phyloP scores from a whole-genome alignment of 2,888 invertebrate species.

The Camponotus fellah region DNA sequence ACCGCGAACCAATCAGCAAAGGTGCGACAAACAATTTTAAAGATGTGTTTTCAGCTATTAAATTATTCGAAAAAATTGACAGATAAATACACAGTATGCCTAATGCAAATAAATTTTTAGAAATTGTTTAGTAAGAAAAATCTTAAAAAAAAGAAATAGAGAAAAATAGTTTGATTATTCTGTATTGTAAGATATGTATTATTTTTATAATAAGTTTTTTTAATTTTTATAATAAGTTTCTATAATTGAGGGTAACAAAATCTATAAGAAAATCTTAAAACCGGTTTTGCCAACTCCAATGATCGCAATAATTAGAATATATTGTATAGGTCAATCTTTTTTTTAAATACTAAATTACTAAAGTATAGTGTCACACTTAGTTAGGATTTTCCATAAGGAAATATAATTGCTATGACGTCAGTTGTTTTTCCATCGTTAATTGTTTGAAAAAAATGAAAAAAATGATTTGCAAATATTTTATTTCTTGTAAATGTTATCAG shows the following conservation, averaged over 20 bases:
- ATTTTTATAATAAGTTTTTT: neutral
- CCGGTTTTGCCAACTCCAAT: neutral
- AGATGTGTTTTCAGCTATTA: neutral
- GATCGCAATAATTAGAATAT: neutral
- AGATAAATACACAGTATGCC: neutral
- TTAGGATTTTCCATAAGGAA: constrained; percentile 26
- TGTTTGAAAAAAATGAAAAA: neutral
- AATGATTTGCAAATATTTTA: neutral
- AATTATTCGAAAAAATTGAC: constrained; percentile 4
- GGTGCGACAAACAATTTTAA: constrained; percentile 84
- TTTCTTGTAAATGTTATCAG: neutral
- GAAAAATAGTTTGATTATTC: neutral
- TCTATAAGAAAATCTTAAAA: neutral
- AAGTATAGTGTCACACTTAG: neutral
- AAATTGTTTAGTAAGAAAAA: neutral
- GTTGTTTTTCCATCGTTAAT: neutral
- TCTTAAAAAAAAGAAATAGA: neutral
- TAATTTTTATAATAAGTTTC: neutral
- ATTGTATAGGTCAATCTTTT: neutral
- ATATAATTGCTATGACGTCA: neutral
- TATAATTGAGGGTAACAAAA: neutral
- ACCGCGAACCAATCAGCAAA: constrained; percentile 91
- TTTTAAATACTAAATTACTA: neutral
- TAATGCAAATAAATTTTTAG: neutral
- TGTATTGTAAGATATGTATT: neutral